These are phyloP conservation scores for Octonoba sinensis DNA, from an alignment of 2,888 invertebrate genomes.

Conservation along the genomic window DNA sequence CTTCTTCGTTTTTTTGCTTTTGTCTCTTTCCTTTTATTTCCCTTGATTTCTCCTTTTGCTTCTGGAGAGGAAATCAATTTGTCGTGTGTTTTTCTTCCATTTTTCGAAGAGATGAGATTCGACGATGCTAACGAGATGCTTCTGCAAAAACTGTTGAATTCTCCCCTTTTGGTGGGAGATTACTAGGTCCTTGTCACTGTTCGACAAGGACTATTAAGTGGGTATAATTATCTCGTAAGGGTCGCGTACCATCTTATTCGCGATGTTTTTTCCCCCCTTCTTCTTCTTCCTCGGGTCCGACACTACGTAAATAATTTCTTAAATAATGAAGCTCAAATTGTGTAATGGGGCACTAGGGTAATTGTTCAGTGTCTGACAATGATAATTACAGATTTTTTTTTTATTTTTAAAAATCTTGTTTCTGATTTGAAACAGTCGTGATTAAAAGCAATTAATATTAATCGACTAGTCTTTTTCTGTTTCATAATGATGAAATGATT, in stretches of 20 bases:
- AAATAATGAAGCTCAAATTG: too few species aligned
- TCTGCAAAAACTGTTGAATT: slow-evolving; percentile 48
- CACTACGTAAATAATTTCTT: too few species aligned
- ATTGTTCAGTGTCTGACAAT: too few species aligned
- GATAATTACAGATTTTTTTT: too few species aligned
- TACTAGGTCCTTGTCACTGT: slow-evolving; percentile 17
- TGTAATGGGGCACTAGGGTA: too few species aligned
- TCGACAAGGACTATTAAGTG: slow-evolving; percentile 25
- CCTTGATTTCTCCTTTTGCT: slow-evolving; percentile 7
- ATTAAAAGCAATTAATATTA: too few species aligned
- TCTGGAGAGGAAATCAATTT: slow-evolving; percentile 38
- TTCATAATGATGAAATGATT: too few species aligned
- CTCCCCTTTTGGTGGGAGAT: slow-evolving; percentile 20
- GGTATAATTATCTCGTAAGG: slow-evolving; percentile 26
- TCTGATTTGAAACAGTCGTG: too few species aligned
- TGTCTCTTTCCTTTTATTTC: slow-evolving; percentile 22
- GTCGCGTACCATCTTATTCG: not conserved
- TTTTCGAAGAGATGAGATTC: not conserved
- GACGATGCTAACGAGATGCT: slow-evolving; percentile 40
- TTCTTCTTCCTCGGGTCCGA: too few species aligned
- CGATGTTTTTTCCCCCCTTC: too few species aligned
- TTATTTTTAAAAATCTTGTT: too few species aligned
- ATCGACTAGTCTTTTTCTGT: too few species aligned
- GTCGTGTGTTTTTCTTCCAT: slow-evolving; percentile 27
- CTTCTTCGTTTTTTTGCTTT: slow-evolving; percentile 21